A percentile compares a stretch with the other conserved stretches of the same genome.
Conservation (phyloP, 2,113 vertebrate species). For the Abramis brama region DNA sequence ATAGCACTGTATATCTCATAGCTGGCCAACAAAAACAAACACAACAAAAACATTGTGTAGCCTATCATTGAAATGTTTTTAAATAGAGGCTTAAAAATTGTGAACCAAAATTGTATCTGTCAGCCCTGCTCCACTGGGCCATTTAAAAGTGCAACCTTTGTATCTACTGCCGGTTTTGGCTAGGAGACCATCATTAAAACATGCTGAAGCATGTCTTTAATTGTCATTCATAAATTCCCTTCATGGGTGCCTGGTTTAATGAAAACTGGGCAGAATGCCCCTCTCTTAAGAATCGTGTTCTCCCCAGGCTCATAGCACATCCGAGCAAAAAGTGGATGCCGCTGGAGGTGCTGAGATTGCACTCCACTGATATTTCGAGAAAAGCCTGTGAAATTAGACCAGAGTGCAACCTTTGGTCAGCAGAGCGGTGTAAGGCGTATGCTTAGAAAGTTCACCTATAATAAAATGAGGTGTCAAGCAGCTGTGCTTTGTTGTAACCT, state of each 20-base stretch:
- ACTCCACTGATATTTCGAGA: slow-evolving; percentile 25
- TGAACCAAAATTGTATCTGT: slow-evolving; percentile 22
- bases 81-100: background rate
- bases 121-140: slow-evolving; percentile 30
- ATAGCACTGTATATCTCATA: background rate
- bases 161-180: slow-evolving; percentile 25
- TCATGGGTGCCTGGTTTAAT: slow-evolving; percentile 38
- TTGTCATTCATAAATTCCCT: slow-evolving; percentile 45
- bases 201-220: slow-evolving; percentile 44
- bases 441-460: slow-evolving; percentile 12
- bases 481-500: slow-evolving; percentile 13
- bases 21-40: background rate
- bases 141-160: slow-evolving; percentile 46
- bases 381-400: slow-evolving; percentile 43
- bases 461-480: slow-evolving; percentile 20
- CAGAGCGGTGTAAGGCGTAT: background rate
- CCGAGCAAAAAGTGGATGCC: slow-evolving; percentile 15
- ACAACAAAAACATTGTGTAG: no score
- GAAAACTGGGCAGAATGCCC: slow-evolving; percentile 38
- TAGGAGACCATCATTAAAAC: slow-evolving; percentile 43
- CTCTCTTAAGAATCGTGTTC: slow-evolving; percentile 15
- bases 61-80: background rate
- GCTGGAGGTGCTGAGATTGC: slow-evolving; percentile 37
- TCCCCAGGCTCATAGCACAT: background rate
- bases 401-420: slow-evolving; percentile 30